A percentile compares a stretch with the other conserved stretches of the same genome.
Conservation (phyloP, 1,140 invertebrate species). For the Elysia chlorotica region DNA sequence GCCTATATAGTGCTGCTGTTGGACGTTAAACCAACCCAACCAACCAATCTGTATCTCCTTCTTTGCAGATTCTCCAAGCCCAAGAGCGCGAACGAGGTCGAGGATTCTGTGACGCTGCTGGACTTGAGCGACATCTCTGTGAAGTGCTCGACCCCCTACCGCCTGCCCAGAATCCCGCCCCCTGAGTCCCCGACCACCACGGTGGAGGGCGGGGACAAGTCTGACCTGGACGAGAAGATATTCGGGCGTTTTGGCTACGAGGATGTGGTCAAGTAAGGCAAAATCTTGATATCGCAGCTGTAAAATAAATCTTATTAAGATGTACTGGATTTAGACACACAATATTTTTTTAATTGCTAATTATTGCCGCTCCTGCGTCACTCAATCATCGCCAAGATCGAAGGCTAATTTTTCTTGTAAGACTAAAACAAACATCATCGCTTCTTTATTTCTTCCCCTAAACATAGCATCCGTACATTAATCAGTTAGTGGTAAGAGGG, state of each 20-base stretch:
- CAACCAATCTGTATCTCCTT: background rate
- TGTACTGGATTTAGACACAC: no score
- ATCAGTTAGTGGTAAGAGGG: no score
- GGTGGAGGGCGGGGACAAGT: background rate
- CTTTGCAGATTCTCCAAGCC: conserved; percentile 29
- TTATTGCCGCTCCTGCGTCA: no score
- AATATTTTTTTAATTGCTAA: no score
- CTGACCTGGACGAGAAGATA: conserved; percentile 24
- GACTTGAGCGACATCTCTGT: conserved; percentile 10
- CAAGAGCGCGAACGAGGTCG: background rate
- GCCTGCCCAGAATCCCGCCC: conserved; percentile 31
- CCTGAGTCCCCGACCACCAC: conserved; percentile 5
- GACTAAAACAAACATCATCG: no score
- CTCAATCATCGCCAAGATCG: no score
- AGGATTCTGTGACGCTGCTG: background rate
- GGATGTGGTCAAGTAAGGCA: conserved; percentile 23
- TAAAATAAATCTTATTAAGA: no score
- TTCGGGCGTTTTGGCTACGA: conserved; percentile 38
- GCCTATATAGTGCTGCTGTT: background rate
- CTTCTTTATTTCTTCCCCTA: no score
- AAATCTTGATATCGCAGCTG: no score
- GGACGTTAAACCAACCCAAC: background rate
- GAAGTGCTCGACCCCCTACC: conserved; percentile 31
- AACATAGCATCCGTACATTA: no score
- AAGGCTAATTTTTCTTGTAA: no score